Percentiles rank a stretch among this genome's conserved stretches.
These are phyloP conservation scores for Tanytarsus gracilentus DNA, from an alignment of 2,888 invertebrate species.

Conservation along the genomic window DNA sequence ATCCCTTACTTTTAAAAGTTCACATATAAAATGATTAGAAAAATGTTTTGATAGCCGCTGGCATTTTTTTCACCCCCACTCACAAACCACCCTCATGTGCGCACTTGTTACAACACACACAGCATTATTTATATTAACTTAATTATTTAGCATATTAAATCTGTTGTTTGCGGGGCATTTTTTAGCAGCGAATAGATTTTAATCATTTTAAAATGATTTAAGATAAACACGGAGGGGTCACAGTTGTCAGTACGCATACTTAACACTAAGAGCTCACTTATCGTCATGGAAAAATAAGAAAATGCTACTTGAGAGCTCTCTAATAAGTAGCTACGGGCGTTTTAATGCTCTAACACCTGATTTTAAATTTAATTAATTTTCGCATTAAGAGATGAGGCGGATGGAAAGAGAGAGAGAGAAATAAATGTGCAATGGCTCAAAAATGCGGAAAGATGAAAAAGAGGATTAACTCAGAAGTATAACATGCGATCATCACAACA, in stretches of 20 bases:
- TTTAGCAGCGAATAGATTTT: neutral
- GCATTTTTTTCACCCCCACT: neutral
- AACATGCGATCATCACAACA: slow-evolving; percentile 14
- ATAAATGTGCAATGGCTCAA: neutral
- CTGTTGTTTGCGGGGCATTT: slow-evolving; percentile 3
- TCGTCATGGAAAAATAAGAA: too few relatives aligned
- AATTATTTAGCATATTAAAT: slow-evolving; percentile 12
- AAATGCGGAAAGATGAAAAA: slow-evolving; percentile 8
- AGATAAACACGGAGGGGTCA: too few relatives aligned
- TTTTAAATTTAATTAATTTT: slow-evolving; percentile 24
- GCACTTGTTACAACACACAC: neutral
- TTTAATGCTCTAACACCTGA: slow-evolving; percentile 27
- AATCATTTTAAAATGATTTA: too few relatives aligned
- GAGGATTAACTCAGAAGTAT: slow-evolving; percentile 10
- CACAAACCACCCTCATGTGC: neutral
- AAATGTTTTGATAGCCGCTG: slow-evolving; percentile 14
- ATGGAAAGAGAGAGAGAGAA: neutral
- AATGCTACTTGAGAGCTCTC: neutral
- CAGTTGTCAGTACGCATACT: too few relatives aligned
- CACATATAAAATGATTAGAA: slow-evolving; percentile 20
- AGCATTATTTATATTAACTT: slow-evolving; percentile 5
- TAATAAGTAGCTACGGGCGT: neutral
- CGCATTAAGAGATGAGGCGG: too few relatives aligned
- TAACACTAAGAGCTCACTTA: too few relatives aligned
- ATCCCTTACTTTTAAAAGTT: neutral